A percentile compares a stretch with the other conserved stretches of the same genome.
These are phyloP conservation scores for Pseudococcus jackbeardsleyi DNA, from an alignment of 2,888 invertebrate genomes.

Conservation along the genomic window DNA sequence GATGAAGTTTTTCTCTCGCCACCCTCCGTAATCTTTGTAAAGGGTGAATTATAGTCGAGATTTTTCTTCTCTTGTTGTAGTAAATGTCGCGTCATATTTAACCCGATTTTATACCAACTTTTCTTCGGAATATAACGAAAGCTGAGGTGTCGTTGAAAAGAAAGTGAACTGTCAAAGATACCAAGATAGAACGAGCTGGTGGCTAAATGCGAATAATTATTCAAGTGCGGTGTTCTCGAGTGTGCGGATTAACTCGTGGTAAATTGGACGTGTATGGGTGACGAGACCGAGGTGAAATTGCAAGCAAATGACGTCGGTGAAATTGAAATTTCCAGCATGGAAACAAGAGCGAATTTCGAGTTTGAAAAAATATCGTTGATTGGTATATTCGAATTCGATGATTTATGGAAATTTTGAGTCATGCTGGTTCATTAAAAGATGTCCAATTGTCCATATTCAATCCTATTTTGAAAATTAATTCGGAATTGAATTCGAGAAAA, in stretches of 20 bases:
- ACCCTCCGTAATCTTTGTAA: background rate
- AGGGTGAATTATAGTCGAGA: background rate
- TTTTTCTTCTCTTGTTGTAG: background rate
- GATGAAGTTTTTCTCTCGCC: background rate
- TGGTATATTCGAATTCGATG: too few relatives aligned
- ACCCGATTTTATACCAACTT: background rate
- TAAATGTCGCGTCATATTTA: background rate
- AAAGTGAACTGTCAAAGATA: background rate
- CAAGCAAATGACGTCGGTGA: too few relatives aligned
- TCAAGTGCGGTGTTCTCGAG: background rate
- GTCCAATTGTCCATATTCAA: too few relatives aligned
- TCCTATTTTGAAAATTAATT: too few relatives aligned
- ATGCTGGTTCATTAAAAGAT: too few relatives aligned
- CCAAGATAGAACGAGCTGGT: background rate
- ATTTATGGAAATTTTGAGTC: too few relatives aligned
- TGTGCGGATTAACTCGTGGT: background rate
- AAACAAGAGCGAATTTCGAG: too few relatives aligned
- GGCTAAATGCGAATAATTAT: background rate
- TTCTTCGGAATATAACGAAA: background rate
- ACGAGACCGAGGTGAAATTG: background rate
- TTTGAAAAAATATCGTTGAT: too few relatives aligned
- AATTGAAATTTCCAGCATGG: too few relatives aligned
- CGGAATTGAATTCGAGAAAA: too few relatives aligned
- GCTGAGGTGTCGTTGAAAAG: background rate
- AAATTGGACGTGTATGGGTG: background rate